Conservation (phyloP, 1,140 invertebrate species). For the Caenorhabditis latens region DNA sequence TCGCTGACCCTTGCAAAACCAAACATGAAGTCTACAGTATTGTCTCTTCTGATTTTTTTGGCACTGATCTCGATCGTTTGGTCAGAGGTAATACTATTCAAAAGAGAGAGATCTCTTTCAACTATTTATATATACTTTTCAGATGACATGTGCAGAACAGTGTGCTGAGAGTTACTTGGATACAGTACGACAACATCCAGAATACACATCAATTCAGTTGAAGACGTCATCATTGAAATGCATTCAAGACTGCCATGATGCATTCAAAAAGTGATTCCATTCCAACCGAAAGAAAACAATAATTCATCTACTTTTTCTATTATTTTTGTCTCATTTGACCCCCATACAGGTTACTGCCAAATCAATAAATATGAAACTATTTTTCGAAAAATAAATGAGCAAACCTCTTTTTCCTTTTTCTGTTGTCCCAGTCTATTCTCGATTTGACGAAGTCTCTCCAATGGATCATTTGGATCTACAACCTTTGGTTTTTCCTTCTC, state of each 20-base stretch:
- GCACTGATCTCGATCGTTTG: slow-evolving; percentile 37
- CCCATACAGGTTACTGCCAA: slow-evolving; percentile 39
- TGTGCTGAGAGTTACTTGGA: slow-evolving; percentile 59
- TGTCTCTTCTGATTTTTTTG: slow-evolving; percentile 29
- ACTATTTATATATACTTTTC: background rate
- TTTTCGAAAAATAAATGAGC: slow-evolving; percentile 8
- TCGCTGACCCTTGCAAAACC: slow-evolving; percentile 40
- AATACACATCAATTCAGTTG: slow-evolving; percentile 18
- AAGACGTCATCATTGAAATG: slow-evolving; percentile 55
- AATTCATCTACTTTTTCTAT: background rate
- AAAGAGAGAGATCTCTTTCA: background rate
- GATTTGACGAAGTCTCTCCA: slow-evolving; percentile 75
- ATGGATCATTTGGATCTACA: slow-evolving; percentile 72
- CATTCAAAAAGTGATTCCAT: slow-evolving; percentile 19
- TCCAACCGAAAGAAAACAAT: background rate
- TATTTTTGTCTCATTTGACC: slow-evolving; percentile 47
- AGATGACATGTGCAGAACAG: slow-evolving; percentile 43
- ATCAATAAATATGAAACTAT: slow-evolving; percentile 8
- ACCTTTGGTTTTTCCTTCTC: slow-evolving; percentile 55
- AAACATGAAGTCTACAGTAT: slow-evolving; percentile 10
- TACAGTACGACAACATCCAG: slow-evolving; percentile 23
- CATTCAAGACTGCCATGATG: slow-evolving; percentile 54
- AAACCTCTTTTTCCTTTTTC: slow-evolving; percentile 53
- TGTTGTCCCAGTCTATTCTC: slow-evolving; percentile 69
- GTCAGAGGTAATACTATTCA: slow-evolving; percentile 16